Percentiles rank a stretch among this genome's conserved stretches.
Evolutionary conservation across 2,888 invertebrate species (phyloP).

Genomic region (Agrotis segetum): DNA sequence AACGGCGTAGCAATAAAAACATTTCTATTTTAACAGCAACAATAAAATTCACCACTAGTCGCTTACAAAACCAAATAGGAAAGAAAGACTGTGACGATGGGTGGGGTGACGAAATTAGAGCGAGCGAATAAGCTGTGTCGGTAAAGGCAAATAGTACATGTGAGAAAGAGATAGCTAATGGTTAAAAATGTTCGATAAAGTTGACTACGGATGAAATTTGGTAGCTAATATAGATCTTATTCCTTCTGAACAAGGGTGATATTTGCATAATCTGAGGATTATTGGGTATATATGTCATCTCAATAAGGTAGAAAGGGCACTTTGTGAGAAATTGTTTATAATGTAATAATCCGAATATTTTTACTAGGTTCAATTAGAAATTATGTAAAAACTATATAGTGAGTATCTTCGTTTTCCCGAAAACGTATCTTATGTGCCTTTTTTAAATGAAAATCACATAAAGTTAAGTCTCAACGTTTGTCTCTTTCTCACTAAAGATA

Average conservation of each 20-base stretch:
- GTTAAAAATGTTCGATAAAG: constrained; percentile 74
- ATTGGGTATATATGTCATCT: constrained; percentile 11
- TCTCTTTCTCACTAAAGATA: constrained; percentile 43
- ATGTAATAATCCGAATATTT: neutral
- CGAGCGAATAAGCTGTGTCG: constrained; percentile 67
- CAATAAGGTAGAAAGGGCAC: constrained; percentile 15
- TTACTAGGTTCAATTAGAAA: neutral
- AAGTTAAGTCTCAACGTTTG: constrained; percentile 15
- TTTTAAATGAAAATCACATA: neutral
- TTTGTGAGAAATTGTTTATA: constrained; percentile 10
- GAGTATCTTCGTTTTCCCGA: neutral
- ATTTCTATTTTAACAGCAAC: constrained; percentile 43
- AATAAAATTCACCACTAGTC: constrained; percentile 66
- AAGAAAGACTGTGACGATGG: constrained; percentile 73
- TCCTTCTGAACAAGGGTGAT: rapidly evolving
- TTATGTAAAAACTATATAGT: neutral
- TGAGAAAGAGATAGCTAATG: constrained; percentile 75
- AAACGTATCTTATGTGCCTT: neutral
- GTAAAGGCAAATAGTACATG: constrained; percentile 34
- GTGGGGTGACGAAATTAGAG: constrained; percentile 76
- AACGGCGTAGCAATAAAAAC: constrained; percentile 22
- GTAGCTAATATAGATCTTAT: constrained; percentile 39
- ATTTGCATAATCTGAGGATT: constrained; percentile 12
- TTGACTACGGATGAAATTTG: constrained; percentile 42
- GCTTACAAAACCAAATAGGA: constrained; percentile 76